Evolutionary conservation across 2,113 vertebrate genomes (phyloP).

Genomic region (Albula glossodonta): DNA sequence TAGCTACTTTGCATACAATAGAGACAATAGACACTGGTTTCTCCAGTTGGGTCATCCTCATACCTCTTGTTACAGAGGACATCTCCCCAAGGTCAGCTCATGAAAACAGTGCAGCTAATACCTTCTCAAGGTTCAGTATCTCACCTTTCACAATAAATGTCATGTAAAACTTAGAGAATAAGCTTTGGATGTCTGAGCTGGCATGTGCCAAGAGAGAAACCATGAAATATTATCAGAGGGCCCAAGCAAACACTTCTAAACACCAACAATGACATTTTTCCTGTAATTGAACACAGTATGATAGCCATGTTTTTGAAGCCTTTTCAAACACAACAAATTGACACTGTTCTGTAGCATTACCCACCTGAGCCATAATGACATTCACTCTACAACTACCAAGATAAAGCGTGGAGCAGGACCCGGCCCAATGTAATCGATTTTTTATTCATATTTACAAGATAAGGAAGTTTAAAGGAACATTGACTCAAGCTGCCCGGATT

Average conservation of each 20-base stretch:
- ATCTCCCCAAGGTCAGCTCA: no score
- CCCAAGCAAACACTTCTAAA: background rate
- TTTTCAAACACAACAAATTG: constrained; percentile 17
- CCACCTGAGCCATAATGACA: constrained; percentile 31
- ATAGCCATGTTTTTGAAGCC: background rate
- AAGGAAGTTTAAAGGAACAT: constrained; percentile 33
- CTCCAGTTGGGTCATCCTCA: no score
- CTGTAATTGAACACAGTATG: background rate
- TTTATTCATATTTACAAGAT: constrained; percentile 44
- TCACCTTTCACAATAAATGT: background rate
- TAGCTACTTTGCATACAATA: no score
- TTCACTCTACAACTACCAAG: constrained; percentile 31
- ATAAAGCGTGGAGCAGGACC: constrained; percentile 35
- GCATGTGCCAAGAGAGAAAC: background rate
- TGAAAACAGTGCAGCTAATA: background rate
- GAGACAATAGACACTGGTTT: no score
- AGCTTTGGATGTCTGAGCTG: background rate
- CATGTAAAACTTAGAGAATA: no score
- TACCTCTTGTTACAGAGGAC: no score
- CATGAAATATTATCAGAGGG: background rate
- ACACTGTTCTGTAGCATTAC: constrained; percentile 22
- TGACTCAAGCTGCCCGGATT: constrained; percentile 5
- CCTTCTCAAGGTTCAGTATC: background rate
- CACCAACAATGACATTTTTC: background rate
- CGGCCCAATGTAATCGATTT: constrained; percentile 20